Base-by-base conservation (phyloP, 1,140 invertebrate genomes). In the Macrosteles quadrilineatus region DNA sequence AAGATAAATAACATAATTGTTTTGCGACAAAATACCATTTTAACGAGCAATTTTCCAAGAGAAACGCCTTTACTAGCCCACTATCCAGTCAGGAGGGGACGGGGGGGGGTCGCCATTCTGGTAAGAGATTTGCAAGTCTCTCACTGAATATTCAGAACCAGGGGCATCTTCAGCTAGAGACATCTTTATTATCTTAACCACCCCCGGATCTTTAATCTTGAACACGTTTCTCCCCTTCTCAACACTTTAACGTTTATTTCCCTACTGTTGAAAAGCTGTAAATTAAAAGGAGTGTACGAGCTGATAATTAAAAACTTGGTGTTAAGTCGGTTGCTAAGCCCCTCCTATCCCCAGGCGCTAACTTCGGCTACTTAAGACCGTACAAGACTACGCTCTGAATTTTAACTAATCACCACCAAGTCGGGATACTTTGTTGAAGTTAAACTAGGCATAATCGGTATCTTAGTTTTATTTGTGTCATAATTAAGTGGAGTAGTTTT, bases 281-380 rank as follows among this genome's bases (percentile, higher is more conserved):
- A 66, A 66, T 66, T 66, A 66, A 66, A 66, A 66, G 63, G 63
- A 66, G 36, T 66, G 63, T 66, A 66, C 63, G 32, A 66, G 63
- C 40, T 66, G 63, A 66, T 66, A 66, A 66, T 66, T 66, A 66
- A 66, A 66, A 66, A 66, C 63, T 66, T 66, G 63, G 32, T 45
- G 62, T 64, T 36, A 36, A 45, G 40, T 27, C n/a, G 29, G 3
- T 36, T 27, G 1, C 59, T 25, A n/a, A n/a, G 19, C 27, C 2
- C 55, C 55, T 1, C 55, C 1, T 4, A n/a, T 19, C 59, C 59
- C 27, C 17, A 9, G 32, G 40, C 27, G 63, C 32, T 66, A 66
- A 66, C 36, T 43, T 66, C 63, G 27, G n/a, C 63, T 66, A 66
- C 63, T 66, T 66, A 66, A 14, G 32, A 4, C 32, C 4, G 4